A percentile compares a stretch with the other conserved stretches of the same genome.
phyloP scores from a whole-genome alignment of 2,797 vertebrate species.

The Hephaestus fuliginosus region DNA sequence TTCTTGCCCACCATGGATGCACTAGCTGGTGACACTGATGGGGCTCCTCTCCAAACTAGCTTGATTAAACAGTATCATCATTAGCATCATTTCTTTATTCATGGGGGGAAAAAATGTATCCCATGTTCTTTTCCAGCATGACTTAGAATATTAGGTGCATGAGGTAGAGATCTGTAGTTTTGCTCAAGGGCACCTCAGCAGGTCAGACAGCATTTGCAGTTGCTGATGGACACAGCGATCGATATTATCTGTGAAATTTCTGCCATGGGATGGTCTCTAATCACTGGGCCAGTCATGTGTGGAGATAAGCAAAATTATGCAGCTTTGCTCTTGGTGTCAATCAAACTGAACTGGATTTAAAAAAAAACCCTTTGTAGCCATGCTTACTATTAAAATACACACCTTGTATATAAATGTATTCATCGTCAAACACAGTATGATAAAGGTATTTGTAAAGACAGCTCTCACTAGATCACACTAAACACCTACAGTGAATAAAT shows the following conservation, averaged over 20 bases:
- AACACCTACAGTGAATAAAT: neutral
- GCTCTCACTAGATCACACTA: neutral
- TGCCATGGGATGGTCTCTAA: constrained; percentile 18
- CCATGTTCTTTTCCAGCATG: neutral
- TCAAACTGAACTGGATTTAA: neutral
- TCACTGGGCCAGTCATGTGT: constrained; percentile 4
- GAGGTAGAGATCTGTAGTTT: neutral
- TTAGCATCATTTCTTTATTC: neutral
- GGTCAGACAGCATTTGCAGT: neutral
- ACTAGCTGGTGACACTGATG: neutral
- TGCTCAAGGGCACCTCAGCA: constrained; percentile 5
- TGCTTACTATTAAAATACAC: neutral
- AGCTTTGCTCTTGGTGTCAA: constrained; percentile 19
- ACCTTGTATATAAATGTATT: neutral
- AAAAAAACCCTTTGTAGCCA: neutral
- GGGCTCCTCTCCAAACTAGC: neutral
- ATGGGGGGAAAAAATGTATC: too few relatives aligned
- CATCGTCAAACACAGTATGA: neutral
- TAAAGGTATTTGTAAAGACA: neutral
- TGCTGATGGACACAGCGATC: constrained; percentile 2
- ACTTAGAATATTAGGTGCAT: neutral
- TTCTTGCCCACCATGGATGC: neutral
- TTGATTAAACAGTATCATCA: neutral
- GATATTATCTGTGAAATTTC: constrained; percentile 19
- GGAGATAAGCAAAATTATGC: constrained; percentile 22